Evolutionary conservation across 2,888 invertebrate species (phyloP).

Genomic region (Morpho helenor): DNA sequence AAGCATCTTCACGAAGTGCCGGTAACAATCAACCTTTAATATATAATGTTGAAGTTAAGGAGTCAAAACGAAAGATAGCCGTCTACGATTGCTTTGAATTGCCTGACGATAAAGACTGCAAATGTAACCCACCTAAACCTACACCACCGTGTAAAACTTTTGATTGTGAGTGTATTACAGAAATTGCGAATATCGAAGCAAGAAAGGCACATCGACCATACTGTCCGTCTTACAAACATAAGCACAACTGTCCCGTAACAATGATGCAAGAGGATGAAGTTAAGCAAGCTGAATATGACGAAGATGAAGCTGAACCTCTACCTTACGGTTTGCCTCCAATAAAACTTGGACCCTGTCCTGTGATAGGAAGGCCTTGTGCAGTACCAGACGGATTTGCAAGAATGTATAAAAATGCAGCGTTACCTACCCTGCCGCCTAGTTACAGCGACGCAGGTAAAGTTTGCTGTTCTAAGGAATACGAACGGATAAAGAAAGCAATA

Average conservation of each 20-base stretch:
- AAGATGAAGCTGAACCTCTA: conserved; percentile 56
- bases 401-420: conserved; percentile 61
- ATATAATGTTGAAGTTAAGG: conserved; percentile 36
- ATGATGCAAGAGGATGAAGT: conserved; percentile 49
- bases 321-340: conserved; percentile 70
- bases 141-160: conserved; percentile 62
- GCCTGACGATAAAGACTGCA: conserved; percentile 58
- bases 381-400: conserved; percentile 67
- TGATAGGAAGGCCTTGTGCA: conserved; percentile 64
- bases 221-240: conserved; percentile 65
- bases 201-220: conserved; percentile 60
- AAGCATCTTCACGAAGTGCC: conserved; percentile 28
- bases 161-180: conserved; percentile 60
- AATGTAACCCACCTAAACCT: conserved; percentile 58
- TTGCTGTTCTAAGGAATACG: conserved; percentile 69
- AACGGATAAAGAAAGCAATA: conserved; percentile 66
- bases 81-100: conserved; percentile 47
- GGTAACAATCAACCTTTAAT: conserved; percentile 33
- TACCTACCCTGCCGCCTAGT: conserved; percentile 53
- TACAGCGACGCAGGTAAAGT: conserved; percentile 66
- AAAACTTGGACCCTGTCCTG: conserved; percentile 67
- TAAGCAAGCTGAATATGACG: conserved; percentile 53
- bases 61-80: conserved; percentile 32
- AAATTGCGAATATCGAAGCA: conserved; percentile 42
- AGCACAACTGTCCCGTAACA: conserved; percentile 57